These are phyloP conservation scores for Myotis yumanensis DNA, from an alignment of 2,113 vertebrate genomes.

Conservation along the genomic window DNA sequence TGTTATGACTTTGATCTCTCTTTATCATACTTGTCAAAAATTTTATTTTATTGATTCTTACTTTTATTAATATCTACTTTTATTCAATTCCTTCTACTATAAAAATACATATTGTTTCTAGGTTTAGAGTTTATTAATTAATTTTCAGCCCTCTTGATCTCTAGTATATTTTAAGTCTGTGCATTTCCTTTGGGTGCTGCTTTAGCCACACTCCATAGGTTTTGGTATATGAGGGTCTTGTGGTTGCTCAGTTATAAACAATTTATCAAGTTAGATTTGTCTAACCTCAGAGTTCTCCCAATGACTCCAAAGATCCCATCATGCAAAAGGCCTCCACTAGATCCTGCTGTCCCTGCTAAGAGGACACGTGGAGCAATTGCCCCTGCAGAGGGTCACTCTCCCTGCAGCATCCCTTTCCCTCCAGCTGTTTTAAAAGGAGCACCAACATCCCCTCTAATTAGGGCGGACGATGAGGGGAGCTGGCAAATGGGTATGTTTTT, in stretches of 20 bases:
- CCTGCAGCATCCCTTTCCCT: background rate
- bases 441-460: slow-evolving; percentile 46
- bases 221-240: background rate
- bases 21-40: background rate
- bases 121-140: background rate
- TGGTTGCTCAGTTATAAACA: background rate
- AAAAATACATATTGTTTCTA: background rate
- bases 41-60: background rate
- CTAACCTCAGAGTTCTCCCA: background rate
- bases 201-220: background rate
- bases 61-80: background rate
- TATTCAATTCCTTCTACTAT: background rate
- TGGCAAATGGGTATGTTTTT: slow-evolving; percentile 73
- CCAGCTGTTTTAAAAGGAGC: background rate
- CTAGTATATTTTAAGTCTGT: background rate
- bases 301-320: background rate
- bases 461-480: background rate
- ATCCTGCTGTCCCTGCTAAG: background rate
- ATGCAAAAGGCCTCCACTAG: background rate
- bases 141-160: background rate
- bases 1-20: background rate
- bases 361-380: no score
- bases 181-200: background rate
- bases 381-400: background rate
- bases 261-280: background rate